Base-by-base conservation (phyloP, 2,797 vertebrate genomes). In the Oceanodroma leucorhoa region DNA sequence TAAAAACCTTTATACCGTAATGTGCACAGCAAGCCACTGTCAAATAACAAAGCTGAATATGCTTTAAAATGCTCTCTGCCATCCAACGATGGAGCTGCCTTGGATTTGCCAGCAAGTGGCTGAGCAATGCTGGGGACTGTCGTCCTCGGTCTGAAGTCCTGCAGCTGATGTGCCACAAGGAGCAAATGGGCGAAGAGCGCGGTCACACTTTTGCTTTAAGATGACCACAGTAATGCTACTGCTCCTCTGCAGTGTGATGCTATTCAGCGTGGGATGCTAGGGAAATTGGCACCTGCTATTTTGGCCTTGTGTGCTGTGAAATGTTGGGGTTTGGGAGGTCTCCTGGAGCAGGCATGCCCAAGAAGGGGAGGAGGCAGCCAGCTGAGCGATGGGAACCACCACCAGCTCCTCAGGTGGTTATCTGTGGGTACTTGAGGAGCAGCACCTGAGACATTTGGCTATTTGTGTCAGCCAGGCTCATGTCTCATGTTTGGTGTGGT, bases 141-240 rank as follows among this genome's bases (percentile, higher is more conserved):
- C 1, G 5, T 43, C n/a, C 64, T 51, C 1, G 3, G 50, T 46
- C 57, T 46, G 53, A 10, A 0, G 1, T 22, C 11, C 40, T 0
- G 2, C 15, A 12, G 29, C 32, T 46, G 26, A 41, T 40, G 73
- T 72, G 34, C n/a, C 58, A 3, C 0, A 7, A 9, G 51, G 50
- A 50, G 48, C 50, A 32, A 14, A 13, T 0, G 27, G 51, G 50
- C 0, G 5, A 66, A 43, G n/a, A 45, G 11, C 38, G 45, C 0
- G 0, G 45, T 11, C 6, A 1, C 2, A 1, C 2, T 9, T 5
- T 51, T 60, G 46, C 29, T 43, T 64, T 23, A 27, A 38, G 66
- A 0, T 5, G 54, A 24, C 27, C 24, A 17, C 70, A 32, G 34
- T 16, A 40, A 29, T 0, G 43, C 51, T 77, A 6, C 55, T 55